Conservation (phyloP, 2,888 invertebrate species). For the Leptopilina myrica region DNA sequence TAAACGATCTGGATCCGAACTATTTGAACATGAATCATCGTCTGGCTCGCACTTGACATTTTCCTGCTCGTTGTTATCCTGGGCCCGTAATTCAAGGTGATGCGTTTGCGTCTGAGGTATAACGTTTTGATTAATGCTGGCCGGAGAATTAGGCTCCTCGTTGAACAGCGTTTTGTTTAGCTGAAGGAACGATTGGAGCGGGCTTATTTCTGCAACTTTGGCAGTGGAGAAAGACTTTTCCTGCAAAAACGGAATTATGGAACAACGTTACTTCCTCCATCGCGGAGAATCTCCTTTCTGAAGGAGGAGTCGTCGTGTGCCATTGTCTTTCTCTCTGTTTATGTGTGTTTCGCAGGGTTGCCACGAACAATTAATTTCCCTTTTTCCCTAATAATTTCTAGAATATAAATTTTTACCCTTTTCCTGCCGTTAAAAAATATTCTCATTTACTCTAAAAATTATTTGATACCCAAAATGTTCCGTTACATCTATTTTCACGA, state of each 20-base stretch:
- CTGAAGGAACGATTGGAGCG: slow-evolving; percentile 72
- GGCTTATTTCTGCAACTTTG: slow-evolving; percentile 72
- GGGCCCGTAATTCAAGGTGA: slow-evolving; percentile 67
- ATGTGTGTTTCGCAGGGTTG: too few species aligned
- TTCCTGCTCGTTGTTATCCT: slow-evolving; percentile 62
- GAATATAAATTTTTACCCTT: too few species aligned
- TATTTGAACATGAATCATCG: slow-evolving; percentile 83
- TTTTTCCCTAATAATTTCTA: too few species aligned
- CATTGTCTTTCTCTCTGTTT: neutral
- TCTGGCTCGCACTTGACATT: slow-evolving; percentile 78
- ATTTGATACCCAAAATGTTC: too few species aligned
- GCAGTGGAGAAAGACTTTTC: slow-evolving; percentile 75
- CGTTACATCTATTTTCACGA: too few species aligned
- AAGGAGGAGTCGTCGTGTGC: slow-evolving; percentile 19
- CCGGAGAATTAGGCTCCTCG: slow-evolving; percentile 72
- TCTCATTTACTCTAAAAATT: too few species aligned
- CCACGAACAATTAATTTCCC: too few species aligned
- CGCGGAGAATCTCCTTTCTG: neutral
- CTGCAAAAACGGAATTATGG: slow-evolving; percentile 56
- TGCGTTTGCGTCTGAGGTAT: slow-evolving; percentile 72
- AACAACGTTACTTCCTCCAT: slow-evolving; percentile 35
- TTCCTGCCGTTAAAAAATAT: too few species aligned
- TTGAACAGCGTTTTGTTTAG: slow-evolving; percentile 73
- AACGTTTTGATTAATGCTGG: slow-evolving; percentile 73
- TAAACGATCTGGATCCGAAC: slow-evolving; percentile 86